Evolutionary conservation across 2,888 invertebrate genomes (phyloP).

Genomic region (Dynastes hyllus): DNA sequence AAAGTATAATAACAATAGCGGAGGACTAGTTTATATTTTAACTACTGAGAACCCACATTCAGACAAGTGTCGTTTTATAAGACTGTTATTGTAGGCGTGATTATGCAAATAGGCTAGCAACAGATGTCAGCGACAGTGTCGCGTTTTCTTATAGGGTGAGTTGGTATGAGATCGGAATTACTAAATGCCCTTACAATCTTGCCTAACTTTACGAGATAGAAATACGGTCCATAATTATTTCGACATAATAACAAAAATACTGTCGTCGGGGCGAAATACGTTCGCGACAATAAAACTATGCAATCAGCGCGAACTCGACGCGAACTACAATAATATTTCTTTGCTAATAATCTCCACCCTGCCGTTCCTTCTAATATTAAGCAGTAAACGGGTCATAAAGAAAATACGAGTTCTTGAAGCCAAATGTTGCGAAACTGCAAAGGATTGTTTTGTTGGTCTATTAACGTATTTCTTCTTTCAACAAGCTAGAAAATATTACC

Average conservation of each 20-base stretch:
- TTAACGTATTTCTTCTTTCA: slow-evolving; percentile 53
- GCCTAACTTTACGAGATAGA: slow-evolving; percentile 39
- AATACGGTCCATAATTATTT: slow-evolving; percentile 49
- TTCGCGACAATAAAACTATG: slow-evolving; percentile 50
- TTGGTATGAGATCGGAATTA: slow-evolving; percentile 52
- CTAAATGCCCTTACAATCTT: slow-evolving; percentile 40
- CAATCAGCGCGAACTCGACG: slow-evolving; percentile 47
- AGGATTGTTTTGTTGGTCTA: slow-evolving; percentile 55
- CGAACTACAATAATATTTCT: slow-evolving; percentile 58
- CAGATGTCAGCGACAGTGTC: slow-evolving; percentile 56
- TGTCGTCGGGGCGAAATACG: slow-evolving; percentile 31
- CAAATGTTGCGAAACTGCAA: slow-evolving; percentile 62
- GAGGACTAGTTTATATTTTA: neutral
- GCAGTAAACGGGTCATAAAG: slow-evolving; percentile 63
- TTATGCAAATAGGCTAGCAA: slow-evolving; percentile 57
- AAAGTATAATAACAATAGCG: neutral
- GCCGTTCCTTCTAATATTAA: slow-evolving; percentile 60
- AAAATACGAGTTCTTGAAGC: slow-evolving; percentile 64
- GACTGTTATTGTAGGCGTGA: slow-evolving; percentile 54
- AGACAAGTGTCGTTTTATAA: slow-evolving; percentile 53
- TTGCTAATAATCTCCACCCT: slow-evolving; percentile 57
- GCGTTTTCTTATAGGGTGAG: slow-evolving; percentile 51
- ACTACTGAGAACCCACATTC: slow-evolving; percentile 34
- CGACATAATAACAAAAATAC: slow-evolving; percentile 49
- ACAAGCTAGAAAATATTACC: neutral